Base-by-base conservation (phyloP, 2,113 vertebrate genomes). In the Petrocephalus zakoni region DNA sequence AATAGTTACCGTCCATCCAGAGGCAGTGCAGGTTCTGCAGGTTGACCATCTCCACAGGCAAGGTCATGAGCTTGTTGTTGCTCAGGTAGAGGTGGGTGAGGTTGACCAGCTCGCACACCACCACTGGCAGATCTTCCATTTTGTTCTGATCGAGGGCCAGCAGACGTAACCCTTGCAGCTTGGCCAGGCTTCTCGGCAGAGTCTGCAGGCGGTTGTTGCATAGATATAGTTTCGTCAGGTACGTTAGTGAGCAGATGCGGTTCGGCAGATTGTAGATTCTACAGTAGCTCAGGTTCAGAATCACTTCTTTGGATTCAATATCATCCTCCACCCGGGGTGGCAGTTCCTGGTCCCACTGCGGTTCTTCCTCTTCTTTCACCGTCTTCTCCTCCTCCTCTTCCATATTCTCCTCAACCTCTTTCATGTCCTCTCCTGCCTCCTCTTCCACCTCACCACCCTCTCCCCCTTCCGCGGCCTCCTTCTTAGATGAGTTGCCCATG, bases 71-170 rank as follows among this genome's bases (percentile, higher is more conserved):
- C 29, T 97, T 94, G 93, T 99, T 99, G 94, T 96, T 96, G 89
- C 98, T 97, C 92, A 99, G 92, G 94, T 99, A 99, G 89, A 99
- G 97, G 61, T 96, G 94, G 0, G 97, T 96, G 91, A 99, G 94
- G 89, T 95, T 93, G 15, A 95, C 95, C 86, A 99, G 94, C 94
- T 95, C 94, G 87, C 97, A 99, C 82, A 99, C 92, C 0, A 95
- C 95, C 85, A 94, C 91, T n/a, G 98, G 98, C 90, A 99, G 94
- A n/a, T 98, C 97, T 51, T 98, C 94, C 85, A 99, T 91, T 91
- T 97, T 97, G 96, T 99, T 99, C 78, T 96, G 96, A 92, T 99
- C 98, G 11, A 99, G 94, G 0, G 98, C 98, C 53, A 99, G 93
- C 0, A 95, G 97, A 58, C 97, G 94, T 90, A 99, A 94, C 68